Evolutionary conservation across 2,113 vertebrate genomes (phyloP).

Genomic region (Brevimyrus niger): DNA sequence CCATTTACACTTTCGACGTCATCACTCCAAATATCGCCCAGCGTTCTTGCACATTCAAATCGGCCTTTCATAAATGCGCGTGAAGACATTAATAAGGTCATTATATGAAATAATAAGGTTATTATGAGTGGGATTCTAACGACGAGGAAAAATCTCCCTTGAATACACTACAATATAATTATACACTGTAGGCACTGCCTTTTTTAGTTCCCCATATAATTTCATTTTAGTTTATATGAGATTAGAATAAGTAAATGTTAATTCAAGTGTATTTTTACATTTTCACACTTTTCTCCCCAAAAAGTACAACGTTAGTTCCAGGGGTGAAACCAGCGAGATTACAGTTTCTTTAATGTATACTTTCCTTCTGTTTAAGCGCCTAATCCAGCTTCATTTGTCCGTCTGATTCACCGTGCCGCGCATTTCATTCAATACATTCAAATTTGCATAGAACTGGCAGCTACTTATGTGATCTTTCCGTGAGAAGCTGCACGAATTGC

Average conservation of each 20-base stretch:
- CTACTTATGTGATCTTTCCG: conserved; percentile 71
- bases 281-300: background rate
- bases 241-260: background rate
- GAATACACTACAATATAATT: conserved; percentile 25
- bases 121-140: background rate
- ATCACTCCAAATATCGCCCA: background rate
- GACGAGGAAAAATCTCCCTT: conserved; percentile 15
- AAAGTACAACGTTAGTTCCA: conserved; percentile 39
- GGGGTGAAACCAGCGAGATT: conserved; percentile 44
- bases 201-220: background rate
- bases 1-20: background rate
- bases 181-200: background rate
- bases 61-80: background rate
- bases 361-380: conserved; percentile 34
- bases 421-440: conserved; percentile 73
- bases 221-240: background rate
- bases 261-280: conserved; percentile 1
- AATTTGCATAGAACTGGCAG: conserved; percentile 74
- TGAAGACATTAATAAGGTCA: background rate
- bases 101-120: background rate
- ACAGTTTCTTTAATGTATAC: conserved; percentile 43
- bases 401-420: conserved; percentile 69
- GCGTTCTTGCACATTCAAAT: background rate
- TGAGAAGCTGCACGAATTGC: conserved; percentile 67
- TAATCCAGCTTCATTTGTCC: conserved; percentile 69